Evolutionary conservation across 2,888 invertebrate species (phyloP).

Genomic region (Bruchidius siliquastri): DNA sequence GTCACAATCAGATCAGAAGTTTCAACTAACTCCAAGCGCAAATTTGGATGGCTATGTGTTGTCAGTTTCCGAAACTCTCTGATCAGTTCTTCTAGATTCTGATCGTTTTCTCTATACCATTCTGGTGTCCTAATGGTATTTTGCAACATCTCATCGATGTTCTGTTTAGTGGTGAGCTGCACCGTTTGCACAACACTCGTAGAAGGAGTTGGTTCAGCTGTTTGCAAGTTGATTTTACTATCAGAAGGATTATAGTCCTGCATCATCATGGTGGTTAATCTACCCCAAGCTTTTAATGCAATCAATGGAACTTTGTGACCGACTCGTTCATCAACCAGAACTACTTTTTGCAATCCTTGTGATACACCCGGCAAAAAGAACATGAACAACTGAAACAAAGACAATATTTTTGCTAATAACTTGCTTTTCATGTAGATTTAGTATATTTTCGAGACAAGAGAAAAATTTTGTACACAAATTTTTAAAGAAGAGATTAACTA

Average conservation of each 20-base stretch:
- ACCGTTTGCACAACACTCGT: background rate
- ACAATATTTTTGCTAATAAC: background rate
- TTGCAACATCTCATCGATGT: slow-evolving; percentile 43
- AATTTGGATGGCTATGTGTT: slow-evolving; percentile 57
- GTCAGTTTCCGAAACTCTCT: slow-evolving; percentile 52
- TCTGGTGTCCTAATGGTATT: slow-evolving; percentile 46
- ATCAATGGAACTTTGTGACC: slow-evolving; percentile 58
- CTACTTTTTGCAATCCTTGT: slow-evolving; percentile 56
- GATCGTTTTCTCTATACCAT: slow-evolving; percentile 58
- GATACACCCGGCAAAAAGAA: slow-evolving; percentile 63
- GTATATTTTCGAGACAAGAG: too few relatives aligned
- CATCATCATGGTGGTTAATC: slow-evolving; percentile 48
- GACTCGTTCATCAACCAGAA: slow-evolving; percentile 54
- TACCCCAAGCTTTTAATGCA: slow-evolving; percentile 47
- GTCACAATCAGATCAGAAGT: slow-evolving; percentile 55
- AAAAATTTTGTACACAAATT: too few relatives aligned
- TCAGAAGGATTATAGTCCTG: slow-evolving; percentile 39
- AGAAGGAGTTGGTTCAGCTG: slow-evolving; percentile 1
- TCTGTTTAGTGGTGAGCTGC: slow-evolving; percentile 29
- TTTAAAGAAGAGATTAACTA: too few relatives aligned
- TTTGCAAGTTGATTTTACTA: slow-evolving; percentile 6
- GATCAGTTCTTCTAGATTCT: slow-evolving; percentile 53
- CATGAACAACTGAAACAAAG: slow-evolving; percentile 38
- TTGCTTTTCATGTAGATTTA: too few relatives aligned
- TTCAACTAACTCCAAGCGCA: slow-evolving; percentile 60